Base-by-base conservation (phyloP, 1,140 invertebrate species). In the Drosophila repleta region DNA sequence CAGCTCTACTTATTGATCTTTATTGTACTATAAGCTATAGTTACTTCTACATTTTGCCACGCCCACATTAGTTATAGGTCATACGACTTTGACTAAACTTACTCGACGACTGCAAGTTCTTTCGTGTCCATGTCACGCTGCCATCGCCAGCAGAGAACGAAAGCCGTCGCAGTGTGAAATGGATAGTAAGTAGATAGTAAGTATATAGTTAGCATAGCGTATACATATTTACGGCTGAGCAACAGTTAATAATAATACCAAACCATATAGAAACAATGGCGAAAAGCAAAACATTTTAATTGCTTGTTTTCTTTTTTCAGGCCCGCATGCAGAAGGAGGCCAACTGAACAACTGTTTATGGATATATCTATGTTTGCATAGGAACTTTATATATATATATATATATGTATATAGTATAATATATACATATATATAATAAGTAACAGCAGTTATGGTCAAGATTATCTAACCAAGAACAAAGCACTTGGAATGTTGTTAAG, bases 261-360 rank as follows among this genome's bases (percentile, higher is more conserved):
- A 35, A 15, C 56, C 37, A 32, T 51, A 46, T 69, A 62, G 45
- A 17, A 43, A 51, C 45, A 67, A 72, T 66, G 63, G 58, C 37
- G 29, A 37, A 73, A 66, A 65, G 67, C 64, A 63, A 62, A 35
- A 43, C 46, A 68, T 68, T 84, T 84, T 84, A 84, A 84, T 84
- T 84, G 51, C 81, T 61, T 43, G 68, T 85, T 84, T 84, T 84
- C 81, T 85, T 77, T 84, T 29, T 29, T 84, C 20, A 45, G 52
- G 37, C 49, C 37, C 39, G 6, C 51, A 75, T 57, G 56, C 63
- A 63, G 60, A 81, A 74, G 62, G 26, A 49, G 56, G 21, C 24
- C 29, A 29, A 29, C 29, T 29, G 2, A 8, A 1, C 29, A 29
- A 29, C 29, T 29, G 29, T 29, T 5, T 29, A n/a, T n/a, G n/a